phyloP scores from a whole-genome alignment of 2,113 vertebrate genomes.

The Numida meleagris region DNA sequence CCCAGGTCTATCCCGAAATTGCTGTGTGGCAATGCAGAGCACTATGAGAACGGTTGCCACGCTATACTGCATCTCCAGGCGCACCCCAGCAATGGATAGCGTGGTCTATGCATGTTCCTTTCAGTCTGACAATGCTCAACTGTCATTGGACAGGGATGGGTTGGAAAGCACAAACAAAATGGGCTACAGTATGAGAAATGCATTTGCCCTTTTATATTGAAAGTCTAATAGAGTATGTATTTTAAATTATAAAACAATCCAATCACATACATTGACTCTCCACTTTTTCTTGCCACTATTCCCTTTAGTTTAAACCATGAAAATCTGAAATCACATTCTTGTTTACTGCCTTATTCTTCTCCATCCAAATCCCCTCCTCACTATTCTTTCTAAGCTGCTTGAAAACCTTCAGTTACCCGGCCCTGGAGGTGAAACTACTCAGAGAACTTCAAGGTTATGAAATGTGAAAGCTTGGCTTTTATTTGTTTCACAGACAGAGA shows the following conservation, averaged over 20 bases:
- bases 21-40: not conserved
- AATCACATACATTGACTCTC: not conserved
- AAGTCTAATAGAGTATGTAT: not conserved
- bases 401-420: conserved; percentile 67
- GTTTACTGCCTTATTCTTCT: conserved; percentile 25
- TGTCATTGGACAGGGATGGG: not conserved
- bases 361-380: not conserved
- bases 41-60: not conserved
- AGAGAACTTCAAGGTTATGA: conserved; percentile 76
- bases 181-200: not conserved
- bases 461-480: conserved; percentile 74
- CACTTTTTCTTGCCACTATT: not conserved
- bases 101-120: not conserved
- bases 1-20: not conserved
- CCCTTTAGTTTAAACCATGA: conserved; percentile 25
- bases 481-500: conserved; percentile 70
- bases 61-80: not conserved
- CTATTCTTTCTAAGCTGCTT: conserved; percentile 52
- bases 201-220: not conserved
- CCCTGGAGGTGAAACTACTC: conserved; percentile 74
- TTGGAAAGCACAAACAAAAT: not conserved
- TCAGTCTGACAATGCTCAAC: not conserved
- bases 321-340: conserved; percentile 35
- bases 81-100: not conserved
- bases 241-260: conserved; percentile 30